These are phyloP conservation scores for Heliconius sara DNA, from an alignment of 2,888 invertebrate species.

Conservation along the genomic window DNA sequence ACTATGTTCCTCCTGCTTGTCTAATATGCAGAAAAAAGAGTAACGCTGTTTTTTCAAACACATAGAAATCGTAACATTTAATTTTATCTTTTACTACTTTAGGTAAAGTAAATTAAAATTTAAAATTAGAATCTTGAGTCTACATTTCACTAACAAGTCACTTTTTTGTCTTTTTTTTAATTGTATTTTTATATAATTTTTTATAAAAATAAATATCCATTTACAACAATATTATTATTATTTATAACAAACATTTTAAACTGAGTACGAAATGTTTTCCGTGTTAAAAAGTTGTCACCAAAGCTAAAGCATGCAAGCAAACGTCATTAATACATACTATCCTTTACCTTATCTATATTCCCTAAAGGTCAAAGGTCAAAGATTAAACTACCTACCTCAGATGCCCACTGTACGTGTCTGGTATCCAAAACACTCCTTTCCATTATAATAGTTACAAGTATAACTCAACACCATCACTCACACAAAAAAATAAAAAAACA, in stretches of 20 bases:
- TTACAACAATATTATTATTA: not conserved
- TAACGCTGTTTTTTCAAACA: too few species aligned
- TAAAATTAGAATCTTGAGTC: too few species aligned
- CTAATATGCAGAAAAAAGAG: not conserved
- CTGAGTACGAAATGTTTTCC: not conserved
- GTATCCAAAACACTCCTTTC: constrained; percentile 78
- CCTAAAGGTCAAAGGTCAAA: constrained; percentile 38
- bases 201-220: not conserved
- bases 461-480: constrained; percentile 72
- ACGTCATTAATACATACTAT: not conserved
- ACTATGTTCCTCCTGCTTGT: not conserved
- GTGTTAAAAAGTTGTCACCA: not conserved
- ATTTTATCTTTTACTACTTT: too few species aligned
- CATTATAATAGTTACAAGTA: constrained; percentile 59
- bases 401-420: constrained; percentile 78
- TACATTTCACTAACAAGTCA: too few species aligned
- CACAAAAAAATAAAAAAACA: constrained; percentile 52
- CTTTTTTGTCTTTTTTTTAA: too few species aligned
- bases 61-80: too few species aligned
- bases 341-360: constrained; percentile 1
- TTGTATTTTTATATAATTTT: too few species aligned
- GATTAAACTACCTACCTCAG: constrained; percentile 68
- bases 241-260: not conserved
- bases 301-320: not conserved
- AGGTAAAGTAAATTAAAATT: too few species aligned